Evolutionary conservation across 2,888 invertebrate species (phyloP).

Genomic region (Unio delphinus): DNA sequence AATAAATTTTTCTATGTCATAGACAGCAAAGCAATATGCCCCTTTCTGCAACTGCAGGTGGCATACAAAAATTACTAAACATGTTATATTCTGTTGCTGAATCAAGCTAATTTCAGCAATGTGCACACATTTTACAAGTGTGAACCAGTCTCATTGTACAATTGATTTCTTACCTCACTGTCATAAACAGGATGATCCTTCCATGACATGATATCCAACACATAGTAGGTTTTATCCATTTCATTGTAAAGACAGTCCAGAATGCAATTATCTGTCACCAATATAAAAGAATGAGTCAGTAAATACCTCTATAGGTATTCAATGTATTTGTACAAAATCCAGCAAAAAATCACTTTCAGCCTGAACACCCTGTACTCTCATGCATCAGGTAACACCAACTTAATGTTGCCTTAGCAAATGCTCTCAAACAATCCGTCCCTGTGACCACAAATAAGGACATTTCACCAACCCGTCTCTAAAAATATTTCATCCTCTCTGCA

Average conservation of each 20-base stretch:
- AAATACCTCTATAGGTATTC: not conserved
- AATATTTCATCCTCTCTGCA: too few relatives aligned
- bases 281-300: slow-evolving; percentile 10
- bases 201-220: slow-evolving; percentile 89
- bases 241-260: slow-evolving; percentile 87
- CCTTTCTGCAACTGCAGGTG: too few relatives aligned
- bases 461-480: too few relatives aligned
- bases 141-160: too few relatives aligned
- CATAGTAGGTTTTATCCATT: slow-evolving; percentile 78
- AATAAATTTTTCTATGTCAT: too few relatives aligned
- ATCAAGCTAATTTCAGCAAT: too few relatives aligned
- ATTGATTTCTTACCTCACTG: slow-evolving; percentile 78
- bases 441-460: too few relatives aligned
- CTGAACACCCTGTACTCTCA: too few relatives aligned
- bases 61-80: too few relatives aligned
- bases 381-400: not conserved
- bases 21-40: too few relatives aligned
- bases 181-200: slow-evolving; percentile 81
- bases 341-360: not conserved
- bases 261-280: slow-evolving; percentile 76
- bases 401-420: not conserved
- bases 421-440: not conserved
- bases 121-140: too few relatives aligned
- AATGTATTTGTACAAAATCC: not conserved
- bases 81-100: too few relatives aligned